Percentiles rank a stretch among this genome's conserved stretches.
Evolutionary conservation across 23 tunicate genomes (phyloP).

Genomic region (Trididemnum clinides): DNA sequence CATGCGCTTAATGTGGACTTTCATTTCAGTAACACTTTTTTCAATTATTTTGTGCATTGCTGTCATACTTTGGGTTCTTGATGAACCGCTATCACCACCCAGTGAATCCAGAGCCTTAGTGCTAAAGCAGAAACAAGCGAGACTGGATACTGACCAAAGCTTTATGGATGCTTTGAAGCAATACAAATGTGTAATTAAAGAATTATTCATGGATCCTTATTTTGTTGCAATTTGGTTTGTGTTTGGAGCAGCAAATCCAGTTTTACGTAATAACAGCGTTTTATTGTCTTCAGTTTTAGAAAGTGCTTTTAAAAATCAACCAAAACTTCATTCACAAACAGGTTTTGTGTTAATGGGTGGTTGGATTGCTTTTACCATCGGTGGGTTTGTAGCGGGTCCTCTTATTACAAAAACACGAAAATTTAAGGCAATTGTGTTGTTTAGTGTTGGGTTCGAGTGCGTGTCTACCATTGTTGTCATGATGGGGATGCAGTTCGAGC

Average conservation of each 20-base stretch:
- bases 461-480: conserved; percentile 24
- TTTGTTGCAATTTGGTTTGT: conserved; percentile 63
- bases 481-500: conserved; percentile 32
- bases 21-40: conserved; percentile 7
- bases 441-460: conserved; percentile 39
- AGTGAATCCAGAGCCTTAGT: conserved; percentile 56
- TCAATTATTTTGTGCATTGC: conserved; percentile 1
- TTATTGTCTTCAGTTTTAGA: conserved; percentile 59
- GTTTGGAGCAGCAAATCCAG: conserved; percentile 56
- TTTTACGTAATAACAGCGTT: conserved; percentile 63
- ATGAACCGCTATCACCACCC: conserved; percentile 64
- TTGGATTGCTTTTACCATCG: conserved; percentile 57
- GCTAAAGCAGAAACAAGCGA: neutral
- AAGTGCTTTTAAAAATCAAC: conserved; percentile 11
- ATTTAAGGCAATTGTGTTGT: conserved; percentile 35
- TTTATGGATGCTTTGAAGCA: conserved; percentile 30
- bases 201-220: conserved; percentile 22
- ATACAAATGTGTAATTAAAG: conserved; percentile 27
- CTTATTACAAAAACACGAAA: conserved; percentile 50
- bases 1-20: conserved; percentile 40
- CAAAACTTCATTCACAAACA: conserved; percentile 11
- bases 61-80: conserved; percentile 9
- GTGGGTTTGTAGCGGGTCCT: conserved; percentile 65
- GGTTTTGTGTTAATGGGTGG: conserved; percentile 61
- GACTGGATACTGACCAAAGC: neutral